Evolutionary conservation across 2,888 invertebrate species (phyloP), one percentile per base, ranked within the genome.

Genomic region (Lasioglossum morio): DNA sequence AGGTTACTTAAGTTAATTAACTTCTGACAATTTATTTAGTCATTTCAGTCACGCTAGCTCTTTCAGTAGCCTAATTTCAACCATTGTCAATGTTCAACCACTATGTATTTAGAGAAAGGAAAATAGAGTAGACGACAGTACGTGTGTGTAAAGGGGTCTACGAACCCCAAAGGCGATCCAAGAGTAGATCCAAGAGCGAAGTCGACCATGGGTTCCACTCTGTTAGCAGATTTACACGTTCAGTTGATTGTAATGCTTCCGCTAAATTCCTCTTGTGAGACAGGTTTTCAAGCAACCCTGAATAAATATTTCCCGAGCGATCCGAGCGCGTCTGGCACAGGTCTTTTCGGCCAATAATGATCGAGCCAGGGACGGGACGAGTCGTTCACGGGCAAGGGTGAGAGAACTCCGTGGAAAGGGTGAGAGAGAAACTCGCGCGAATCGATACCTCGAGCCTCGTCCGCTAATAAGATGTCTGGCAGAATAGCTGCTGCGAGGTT

Each of bases 341-440:
- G 76, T 76, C 81, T 86, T 89, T 88, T 77, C 79, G 80, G 72
- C 76, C 85, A 82, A 77, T 89, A 89, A 89, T 83, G 82, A 60
- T 84, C 70, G 75, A 83, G 80, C 60, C 72, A 82, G 81, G 70
- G 77, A 79, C 30, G 74, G 27, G 19, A 37, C 48, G 46, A 37
- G n/a, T 37, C 66, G 75, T 27, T 57, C 37, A 23, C 60, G 37
- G 30, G 40, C 27, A 30, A 30, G 63, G 27, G 63, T 30, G 30
- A 63, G 63, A 63, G 30, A 27, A 30, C 63, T 7, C 34, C 34
- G 3, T 23, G 23, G 66, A 23, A 84, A 81, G 82, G 79, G 70
- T 34, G 81, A 85, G 77, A 40, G 69, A 34, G 70, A 78, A 16
- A 73, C 75, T 83, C 77, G 69, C 66, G 73, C 48, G 76, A 88